Evolutionary conservation across 2,797 vertebrate species (phyloP), one percentile per base, ranked within the genome.

Genomic region (Thaleichthys pacificus): DNA sequence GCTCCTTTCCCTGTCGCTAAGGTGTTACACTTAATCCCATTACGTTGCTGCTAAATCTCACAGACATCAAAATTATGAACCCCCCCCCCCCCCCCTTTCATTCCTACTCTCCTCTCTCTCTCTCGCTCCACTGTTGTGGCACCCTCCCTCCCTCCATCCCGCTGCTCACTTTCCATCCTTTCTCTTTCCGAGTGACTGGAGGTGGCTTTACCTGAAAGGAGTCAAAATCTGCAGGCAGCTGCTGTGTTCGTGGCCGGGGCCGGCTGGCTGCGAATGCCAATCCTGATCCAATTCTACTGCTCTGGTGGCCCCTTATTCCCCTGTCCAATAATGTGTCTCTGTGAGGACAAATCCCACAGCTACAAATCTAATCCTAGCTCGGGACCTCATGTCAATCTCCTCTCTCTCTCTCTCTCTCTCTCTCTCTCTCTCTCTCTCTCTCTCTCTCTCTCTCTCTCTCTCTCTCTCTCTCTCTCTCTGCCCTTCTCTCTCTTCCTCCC

Each of bases 11-110:
- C 90, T 89, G 89, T 93, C 87, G 92, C 82, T 93, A 95, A 96
- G 95, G 94, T 96, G 94, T 95, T 95, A 94, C 92, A 77, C 91
- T 93, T 96, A 96, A 96, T 95, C 95, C 94, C 95, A 95, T 96
- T 96, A 95, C 91, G 84, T 89, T 92, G 89, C 90, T 90, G 93
- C 93, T 95, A 95, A 95, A 95, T 93, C 95, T 95, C 91, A 91
- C 93, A 93, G 92, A 95, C 94, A 95, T 95, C 94, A 95, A 94
- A 95, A 95, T 95, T 93, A 94, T 94, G 93, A 93, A 89, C 93
- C 92, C 92, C 91, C 93, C 91, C 88, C 92, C 93, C 93, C 93
- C 93, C 93, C 92, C 91, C 90, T 70, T 66, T 62, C 54, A 62
- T 32, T 66, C 66, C 71, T 70, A 71, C 61, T 69, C 56, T 61